A percentile compares a stretch with the other conserved stretches of the same genome.
Evolutionary conservation across 2,888 invertebrate genomes (phyloP).

Genomic region (Apotomis turbidana): DNA sequence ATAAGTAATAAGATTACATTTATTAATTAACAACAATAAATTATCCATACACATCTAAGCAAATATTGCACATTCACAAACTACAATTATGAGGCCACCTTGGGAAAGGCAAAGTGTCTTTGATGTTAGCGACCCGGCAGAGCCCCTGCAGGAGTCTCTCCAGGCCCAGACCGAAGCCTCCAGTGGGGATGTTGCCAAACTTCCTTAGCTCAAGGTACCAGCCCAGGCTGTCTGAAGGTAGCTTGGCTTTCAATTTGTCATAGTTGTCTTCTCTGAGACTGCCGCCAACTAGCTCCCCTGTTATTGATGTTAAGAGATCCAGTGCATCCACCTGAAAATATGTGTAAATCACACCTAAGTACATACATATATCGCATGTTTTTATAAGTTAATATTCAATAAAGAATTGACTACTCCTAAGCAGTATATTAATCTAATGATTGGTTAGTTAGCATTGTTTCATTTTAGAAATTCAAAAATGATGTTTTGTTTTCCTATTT

Average conservation of each 20-base stretch:
- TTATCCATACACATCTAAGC: slow-evolving; percentile 14
- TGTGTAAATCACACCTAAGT: slow-evolving; percentile 5
- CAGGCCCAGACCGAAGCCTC: slow-evolving; percentile 98
- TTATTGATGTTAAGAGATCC: slow-evolving; percentile 93
- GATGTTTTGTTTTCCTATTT: not conserved
- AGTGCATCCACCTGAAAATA: slow-evolving; percentile 88
- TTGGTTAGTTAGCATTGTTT: no score
- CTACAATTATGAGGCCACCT: slow-evolving; percentile 95
- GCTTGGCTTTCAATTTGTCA: slow-evolving; percentile 83
- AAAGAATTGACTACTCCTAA: not conserved
- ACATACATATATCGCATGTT: no score
- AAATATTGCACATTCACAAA: slow-evolving; percentile 67
- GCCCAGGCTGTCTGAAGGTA: slow-evolving; percentile 85
- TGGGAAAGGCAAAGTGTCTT: slow-evolving; percentile 97
- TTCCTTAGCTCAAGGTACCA: slow-evolving; percentile 97
- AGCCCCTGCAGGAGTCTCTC: slow-evolving; percentile 95
- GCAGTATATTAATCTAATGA: no score
- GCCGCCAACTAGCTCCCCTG: slow-evolving; percentile 98
- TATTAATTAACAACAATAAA: slow-evolving; percentile 21
- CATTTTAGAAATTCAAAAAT: no score
- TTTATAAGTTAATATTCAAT: no score
- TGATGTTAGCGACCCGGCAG: slow-evolving; percentile 93
- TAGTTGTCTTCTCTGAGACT: slow-evolving; percentile 94
- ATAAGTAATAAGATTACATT: slow-evolving; percentile 2
- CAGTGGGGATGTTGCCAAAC: slow-evolving; percentile 95